These are phyloP conservation scores for Drosophila trichaetosa DNA, from an alignment of 2,888 invertebrate genomes.

Conservation along the genomic window DNA sequence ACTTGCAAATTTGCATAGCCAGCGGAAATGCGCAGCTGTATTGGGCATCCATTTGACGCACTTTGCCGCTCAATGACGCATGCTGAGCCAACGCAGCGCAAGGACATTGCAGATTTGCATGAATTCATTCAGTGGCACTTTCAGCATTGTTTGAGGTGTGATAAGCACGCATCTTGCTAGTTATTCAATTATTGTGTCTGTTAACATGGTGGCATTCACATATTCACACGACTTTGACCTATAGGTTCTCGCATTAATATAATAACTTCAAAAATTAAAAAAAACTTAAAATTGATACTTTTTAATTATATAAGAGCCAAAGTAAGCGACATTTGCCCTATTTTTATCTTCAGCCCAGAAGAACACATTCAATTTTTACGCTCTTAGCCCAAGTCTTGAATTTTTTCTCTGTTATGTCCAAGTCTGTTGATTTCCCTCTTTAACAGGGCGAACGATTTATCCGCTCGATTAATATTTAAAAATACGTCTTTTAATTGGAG, in stretches of 20 bases:
- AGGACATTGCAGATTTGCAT: constrained; percentile 19
- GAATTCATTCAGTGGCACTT: constrained; percentile 29
- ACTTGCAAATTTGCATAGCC: constrained; percentile 33
- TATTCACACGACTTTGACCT: neutral
- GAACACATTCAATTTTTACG: neutral
- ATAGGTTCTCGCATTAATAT: neutral
- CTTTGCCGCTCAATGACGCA: constrained; percentile 24
- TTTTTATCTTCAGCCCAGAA: neutral
- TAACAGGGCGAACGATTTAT: neutral
- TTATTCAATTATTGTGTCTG: constrained; percentile 11
- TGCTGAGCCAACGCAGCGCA: constrained; percentile 3
- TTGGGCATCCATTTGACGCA: constrained; percentile 19
- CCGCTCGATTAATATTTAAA: constrained; percentile 5
- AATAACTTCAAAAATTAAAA: neutral
- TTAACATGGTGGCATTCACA: constrained; percentile 3
- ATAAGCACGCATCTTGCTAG: constrained; percentile 4
- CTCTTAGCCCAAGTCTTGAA: neutral
- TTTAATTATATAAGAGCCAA: neutral
- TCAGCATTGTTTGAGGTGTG: constrained; percentile 26
- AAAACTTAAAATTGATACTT: neutral
- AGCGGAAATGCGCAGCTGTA: constrained; percentile 15
- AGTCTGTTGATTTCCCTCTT: neutral
- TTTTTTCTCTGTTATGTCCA: neutral
- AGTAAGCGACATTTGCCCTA: neutral
- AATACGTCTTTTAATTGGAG: neutral